These are phyloP conservation scores for Sminthopsis crassicaudata DNA, from an alignment of 2,113 vertebrate species.

Conservation along the genomic window DNA sequence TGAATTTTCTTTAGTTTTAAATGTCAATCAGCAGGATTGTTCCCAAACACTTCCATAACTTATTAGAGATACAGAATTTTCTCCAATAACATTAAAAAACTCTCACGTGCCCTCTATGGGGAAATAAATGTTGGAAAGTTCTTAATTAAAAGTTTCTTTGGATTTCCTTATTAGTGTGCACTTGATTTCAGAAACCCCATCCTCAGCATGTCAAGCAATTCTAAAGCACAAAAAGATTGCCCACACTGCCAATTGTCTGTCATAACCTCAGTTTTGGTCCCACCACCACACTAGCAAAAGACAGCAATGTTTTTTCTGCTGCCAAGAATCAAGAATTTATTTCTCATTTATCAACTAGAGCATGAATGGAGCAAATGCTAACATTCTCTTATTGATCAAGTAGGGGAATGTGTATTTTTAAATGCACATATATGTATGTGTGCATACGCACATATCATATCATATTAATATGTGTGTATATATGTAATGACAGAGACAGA, in stretches of 20 bases:
- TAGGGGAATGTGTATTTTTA: neutral
- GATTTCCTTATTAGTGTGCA: neutral
- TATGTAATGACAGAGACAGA: neutral
- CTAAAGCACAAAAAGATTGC: neutral
- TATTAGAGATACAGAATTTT: neutral
- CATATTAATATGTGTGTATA: neutral
- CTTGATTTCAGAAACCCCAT: neutral
- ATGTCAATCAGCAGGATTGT: neutral
- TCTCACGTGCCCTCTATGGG: neutral
- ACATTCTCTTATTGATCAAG: neutral
- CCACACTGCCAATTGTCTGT: neutral
- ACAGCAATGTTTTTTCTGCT: neutral
- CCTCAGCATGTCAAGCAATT: neutral
- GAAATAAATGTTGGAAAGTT: neutral
- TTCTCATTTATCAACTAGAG: neutral
- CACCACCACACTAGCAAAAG: neutral
- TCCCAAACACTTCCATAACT: neutral
- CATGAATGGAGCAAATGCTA: neutral
- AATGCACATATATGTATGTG: no score
- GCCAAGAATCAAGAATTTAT: neutral
- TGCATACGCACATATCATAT: neutral
- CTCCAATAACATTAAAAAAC: neutral
- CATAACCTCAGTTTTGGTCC: neutral
- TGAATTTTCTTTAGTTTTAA: neutral
- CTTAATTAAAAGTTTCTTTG: neutral